Conservation (phyloP, 30 jellyfish, hydroid and myxozoan genomes). For the Hydractinia echinata region DNA sequence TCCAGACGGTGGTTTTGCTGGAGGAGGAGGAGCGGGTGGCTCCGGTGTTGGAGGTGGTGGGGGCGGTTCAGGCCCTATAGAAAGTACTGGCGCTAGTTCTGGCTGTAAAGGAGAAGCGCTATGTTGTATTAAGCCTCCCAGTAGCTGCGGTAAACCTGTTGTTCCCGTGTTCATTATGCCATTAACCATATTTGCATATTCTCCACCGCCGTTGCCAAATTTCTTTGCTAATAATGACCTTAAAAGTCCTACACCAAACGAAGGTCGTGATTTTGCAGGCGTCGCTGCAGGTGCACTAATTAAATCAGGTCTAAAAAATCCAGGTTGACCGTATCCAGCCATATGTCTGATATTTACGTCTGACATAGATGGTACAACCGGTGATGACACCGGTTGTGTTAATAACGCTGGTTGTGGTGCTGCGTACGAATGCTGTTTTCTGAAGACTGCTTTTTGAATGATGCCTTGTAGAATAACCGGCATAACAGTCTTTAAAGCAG, state of each 20-base stretch:
- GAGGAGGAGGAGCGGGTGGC: not conserved
- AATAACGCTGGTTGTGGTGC: not conserved
- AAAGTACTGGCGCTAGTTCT: slow-evolving; percentile 1
- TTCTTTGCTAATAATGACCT: slow-evolving; percentile 7
- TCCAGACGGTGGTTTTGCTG: slow-evolving; percentile 10
- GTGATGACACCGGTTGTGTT: slow-evolving; percentile 8
- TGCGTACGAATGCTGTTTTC: not conserved
- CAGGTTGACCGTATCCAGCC: slow-evolving; percentile 33
- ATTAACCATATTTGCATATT: not conserved
- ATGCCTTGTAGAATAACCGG: slow-evolving; percentile 29
- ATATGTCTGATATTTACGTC: slow-evolving; percentile 17
- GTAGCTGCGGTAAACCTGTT: not conserved
- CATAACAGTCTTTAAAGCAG: slow-evolving; percentile 26
- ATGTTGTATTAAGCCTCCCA: not conserved
- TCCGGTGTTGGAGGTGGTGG: slow-evolving; percentile 3
- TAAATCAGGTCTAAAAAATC: not conserved
- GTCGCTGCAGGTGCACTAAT: not conserved
- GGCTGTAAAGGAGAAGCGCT: slow-evolving; percentile 19
- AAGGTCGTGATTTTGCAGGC: not conserved
- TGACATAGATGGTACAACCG: not conserved
- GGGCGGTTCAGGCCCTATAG: slow-evolving; percentile 2
- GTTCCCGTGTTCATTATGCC: not conserved
- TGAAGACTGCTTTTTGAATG: not conserved
- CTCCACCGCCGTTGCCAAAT: not conserved
- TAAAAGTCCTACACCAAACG: slow-evolving; percentile 3